A percentile compares a stretch with the other conserved stretches of the same genome.
Conservation (phyloP, 2,888 invertebrate species). For the Catocala sponsa region DNA sequence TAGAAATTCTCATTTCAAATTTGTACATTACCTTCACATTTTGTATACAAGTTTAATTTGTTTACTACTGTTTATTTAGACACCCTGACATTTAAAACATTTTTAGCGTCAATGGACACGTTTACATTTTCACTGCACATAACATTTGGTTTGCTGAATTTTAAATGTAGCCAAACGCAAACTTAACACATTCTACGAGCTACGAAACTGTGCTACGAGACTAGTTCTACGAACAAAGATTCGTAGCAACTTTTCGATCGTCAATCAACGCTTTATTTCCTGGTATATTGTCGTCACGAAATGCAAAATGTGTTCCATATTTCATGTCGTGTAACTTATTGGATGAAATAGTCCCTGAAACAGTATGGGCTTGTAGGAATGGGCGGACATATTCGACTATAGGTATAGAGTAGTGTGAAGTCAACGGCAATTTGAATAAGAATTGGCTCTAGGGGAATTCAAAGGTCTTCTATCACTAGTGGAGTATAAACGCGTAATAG, state of each 20-base stretch:
- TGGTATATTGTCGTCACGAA: not conserved
- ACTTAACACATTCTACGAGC: not conserved
- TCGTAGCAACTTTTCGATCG: not conserved
- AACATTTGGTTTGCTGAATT: too few relatives aligned
- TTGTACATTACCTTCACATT: too few relatives aligned
- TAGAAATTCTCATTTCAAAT: too few relatives aligned
- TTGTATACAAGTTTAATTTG: too few relatives aligned
- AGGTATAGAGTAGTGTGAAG: not conserved
- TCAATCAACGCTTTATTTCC: not conserved
- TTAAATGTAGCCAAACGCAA: too few relatives aligned
- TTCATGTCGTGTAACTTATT: slow-evolving; percentile 3
- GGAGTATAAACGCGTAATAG: not conserved
- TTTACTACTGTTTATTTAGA: too few relatives aligned
- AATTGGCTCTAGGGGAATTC: not conserved
- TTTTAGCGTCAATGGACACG: too few relatives aligned
- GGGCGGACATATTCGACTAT: not conserved
- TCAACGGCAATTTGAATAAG: slow-evolving; percentile 1
- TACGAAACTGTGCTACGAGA: slow-evolving; percentile 7
- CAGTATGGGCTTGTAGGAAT: not conserved
- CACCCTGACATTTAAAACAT: too few relatives aligned
- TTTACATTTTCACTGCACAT: too few relatives aligned
- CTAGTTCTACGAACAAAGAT: slow-evolving; percentile 5
- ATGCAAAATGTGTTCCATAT: slow-evolving; percentile 5
- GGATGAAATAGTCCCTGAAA: slow-evolving; percentile 11
- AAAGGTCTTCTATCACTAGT: not conserved